A percentile compares a stretch with the other conserved stretches of the same genome.
phyloP scores from a whole-genome alignment of 2,888 invertebrate species.

The Camponotus fellah region DNA sequence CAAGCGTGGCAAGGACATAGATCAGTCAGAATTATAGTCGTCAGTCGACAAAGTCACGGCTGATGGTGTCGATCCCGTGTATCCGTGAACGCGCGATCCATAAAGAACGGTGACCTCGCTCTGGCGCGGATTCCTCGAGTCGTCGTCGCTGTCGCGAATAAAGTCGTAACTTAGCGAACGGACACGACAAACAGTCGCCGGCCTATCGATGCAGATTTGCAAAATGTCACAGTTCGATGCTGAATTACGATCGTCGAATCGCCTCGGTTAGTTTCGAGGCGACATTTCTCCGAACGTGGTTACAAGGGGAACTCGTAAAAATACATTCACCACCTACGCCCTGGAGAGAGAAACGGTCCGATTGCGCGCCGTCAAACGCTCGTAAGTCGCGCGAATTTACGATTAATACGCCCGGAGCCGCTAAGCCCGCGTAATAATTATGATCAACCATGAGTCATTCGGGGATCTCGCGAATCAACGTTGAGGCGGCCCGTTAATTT shows the following conservation, averaged over 20 bases:
- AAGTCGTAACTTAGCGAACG: constrained; percentile 61
- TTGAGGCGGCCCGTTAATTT: constrained; percentile 47
- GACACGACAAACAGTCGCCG: constrained; percentile 59
- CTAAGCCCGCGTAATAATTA: constrained; percentile 54
- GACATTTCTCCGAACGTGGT: constrained; percentile 48
- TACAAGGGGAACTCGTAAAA: constrained; percentile 58
- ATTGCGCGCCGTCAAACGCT: constrained; percentile 53
- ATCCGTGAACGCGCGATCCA: constrained; percentile 66
- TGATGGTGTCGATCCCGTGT: constrained; percentile 51
- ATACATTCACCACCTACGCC: constrained; percentile 64
- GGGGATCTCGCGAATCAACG: constrained; percentile 46
- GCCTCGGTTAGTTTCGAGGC: constrained; percentile 52
- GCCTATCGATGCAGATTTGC: constrained; percentile 63
- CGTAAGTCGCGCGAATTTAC: constrained; percentile 63
- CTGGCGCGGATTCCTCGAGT: constrained; percentile 38
- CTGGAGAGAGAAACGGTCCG: constrained; percentile 48
- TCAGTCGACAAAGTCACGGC: constrained; percentile 72
- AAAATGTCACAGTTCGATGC: constrained; percentile 61
- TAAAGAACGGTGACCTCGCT: constrained; percentile 61
- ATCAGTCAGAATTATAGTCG: constrained; percentile 73
- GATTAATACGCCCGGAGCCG: constrained; percentile 60
- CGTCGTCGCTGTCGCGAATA: constrained; percentile 59
- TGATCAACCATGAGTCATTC: constrained; percentile 50
- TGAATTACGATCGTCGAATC: constrained; percentile 61
- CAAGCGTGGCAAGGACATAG: constrained; percentile 39